Evolutionary conservation across 2,797 vertebrate genomes (phyloP).

Genomic region (Sebastes taczanowskii): DNA sequence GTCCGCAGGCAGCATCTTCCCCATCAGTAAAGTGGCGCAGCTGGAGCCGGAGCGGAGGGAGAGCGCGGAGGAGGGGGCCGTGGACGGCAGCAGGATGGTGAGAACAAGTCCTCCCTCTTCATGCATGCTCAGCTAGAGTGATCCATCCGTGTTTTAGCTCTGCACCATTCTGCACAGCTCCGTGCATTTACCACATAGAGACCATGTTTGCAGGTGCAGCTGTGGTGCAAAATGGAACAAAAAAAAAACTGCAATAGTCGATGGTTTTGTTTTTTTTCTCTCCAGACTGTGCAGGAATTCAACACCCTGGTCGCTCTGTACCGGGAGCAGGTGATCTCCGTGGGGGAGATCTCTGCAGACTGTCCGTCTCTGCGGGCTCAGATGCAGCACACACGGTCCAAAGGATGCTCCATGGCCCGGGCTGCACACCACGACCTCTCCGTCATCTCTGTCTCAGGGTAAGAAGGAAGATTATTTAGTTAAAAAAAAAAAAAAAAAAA

Average conservation of each 20-base stretch:
- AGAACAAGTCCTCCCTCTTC: background rate
- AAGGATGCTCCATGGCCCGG: conserved; percentile 92
- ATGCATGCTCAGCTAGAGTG: background rate
- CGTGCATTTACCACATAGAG: background rate
- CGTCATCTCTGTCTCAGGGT: conserved; percentile 90
- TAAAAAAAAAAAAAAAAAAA: too few relatives aligned
- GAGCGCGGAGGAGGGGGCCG: conserved; percentile 88
- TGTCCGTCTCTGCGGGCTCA: conserved; percentile 90
- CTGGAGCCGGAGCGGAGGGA: conserved; percentile 87
- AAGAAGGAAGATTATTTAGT: background rate
- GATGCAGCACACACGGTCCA: conserved; percentile 93
- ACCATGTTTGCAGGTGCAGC: background rate
- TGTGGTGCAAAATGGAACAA: background rate
- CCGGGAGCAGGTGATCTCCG: conserved; percentile 96
- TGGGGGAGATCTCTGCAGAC: conserved; percentile 91
- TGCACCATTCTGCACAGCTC: conserved; percentile 2
- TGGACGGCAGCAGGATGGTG: conserved; percentile 95
- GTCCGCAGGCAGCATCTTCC: conserved; percentile 89
- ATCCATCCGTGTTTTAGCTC: background rate
- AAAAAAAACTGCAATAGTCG: background rate
- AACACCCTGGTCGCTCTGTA: conserved; percentile 96
- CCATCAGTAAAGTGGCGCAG: conserved; percentile 83
- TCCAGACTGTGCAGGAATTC: conserved; percentile 96
- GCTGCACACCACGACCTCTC: conserved; percentile 93
- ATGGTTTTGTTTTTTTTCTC: too few relatives aligned